Conservation (phyloP, 1,140 invertebrate species). For the Acromyrmex echinatior region DNA sequence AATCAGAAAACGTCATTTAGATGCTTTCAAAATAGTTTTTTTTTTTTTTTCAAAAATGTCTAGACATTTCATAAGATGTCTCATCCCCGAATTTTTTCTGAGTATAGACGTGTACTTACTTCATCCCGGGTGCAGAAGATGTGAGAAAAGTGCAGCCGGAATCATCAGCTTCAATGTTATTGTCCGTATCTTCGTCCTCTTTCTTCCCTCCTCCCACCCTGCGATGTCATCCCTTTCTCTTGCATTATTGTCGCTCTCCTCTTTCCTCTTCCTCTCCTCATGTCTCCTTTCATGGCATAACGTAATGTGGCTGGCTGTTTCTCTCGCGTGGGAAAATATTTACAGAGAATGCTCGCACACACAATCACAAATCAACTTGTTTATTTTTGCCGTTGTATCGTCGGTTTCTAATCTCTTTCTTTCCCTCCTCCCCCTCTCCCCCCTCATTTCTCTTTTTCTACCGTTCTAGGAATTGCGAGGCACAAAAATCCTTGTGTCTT, state of each 20-base stretch:
- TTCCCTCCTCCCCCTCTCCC: background rate
- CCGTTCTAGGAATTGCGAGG: background rate
- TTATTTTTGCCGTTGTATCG: background rate
- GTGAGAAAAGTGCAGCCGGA: background rate
- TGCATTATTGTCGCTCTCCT: background rate
- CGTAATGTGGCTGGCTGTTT: no score
- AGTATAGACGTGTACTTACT: no score
- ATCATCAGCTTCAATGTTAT: background rate
- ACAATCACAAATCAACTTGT: background rate
- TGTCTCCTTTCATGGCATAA: background rate
- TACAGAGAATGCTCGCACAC: background rate
- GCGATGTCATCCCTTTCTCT: conserved; percentile 8
- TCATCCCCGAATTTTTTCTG: no score
- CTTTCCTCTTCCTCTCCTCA: conserved; percentile 9
- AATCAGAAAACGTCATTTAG: no score
- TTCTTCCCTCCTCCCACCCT: background rate
- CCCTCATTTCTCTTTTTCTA: background rate
- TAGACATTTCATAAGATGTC: no score
- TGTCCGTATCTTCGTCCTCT: background rate
- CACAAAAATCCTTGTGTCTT: background rate
- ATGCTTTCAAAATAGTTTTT: no score
- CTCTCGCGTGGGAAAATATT: background rate
- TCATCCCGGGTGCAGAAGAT: no score
- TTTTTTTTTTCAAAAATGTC: no score
- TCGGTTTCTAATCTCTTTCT: background rate